A percentile compares a stretch with the other conserved stretches of the same genome.
Conservation (phyloP, 2,797 vertebrate species). For the Streptopelia turtur region DNA sequence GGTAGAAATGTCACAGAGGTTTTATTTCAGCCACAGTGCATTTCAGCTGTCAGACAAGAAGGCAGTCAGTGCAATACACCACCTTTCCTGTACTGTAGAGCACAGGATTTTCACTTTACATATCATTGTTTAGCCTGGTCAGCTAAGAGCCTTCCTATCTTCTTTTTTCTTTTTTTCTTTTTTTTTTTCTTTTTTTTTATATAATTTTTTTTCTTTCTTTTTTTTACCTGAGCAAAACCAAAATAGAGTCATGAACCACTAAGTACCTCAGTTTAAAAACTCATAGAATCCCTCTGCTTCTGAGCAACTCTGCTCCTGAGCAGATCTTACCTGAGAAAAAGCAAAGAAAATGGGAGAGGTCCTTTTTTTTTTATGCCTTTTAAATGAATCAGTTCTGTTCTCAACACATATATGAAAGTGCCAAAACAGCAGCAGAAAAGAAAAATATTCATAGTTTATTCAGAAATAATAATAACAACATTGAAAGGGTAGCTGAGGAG, state of each 20-base stretch:
- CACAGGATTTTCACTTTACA: neutral
- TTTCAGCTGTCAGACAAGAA: fast-evolving
- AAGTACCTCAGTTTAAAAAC: neutral
- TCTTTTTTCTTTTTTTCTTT: neutral
- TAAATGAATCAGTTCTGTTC: neutral
- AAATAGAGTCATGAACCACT: neutral
- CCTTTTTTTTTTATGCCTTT: fast-evolving
- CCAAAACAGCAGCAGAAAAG: neutral
- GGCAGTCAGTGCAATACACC: neutral
- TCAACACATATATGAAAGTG: neutral
- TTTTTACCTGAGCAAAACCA: neutral
- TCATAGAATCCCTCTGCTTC: neutral
- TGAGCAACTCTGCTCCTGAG: neutral
- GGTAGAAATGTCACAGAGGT: neutral
- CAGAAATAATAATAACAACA: neutral
- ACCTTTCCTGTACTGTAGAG: fast-evolving
- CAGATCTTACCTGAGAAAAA: neutral
- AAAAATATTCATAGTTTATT: neutral
- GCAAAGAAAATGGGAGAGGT: neutral
- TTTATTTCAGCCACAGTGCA: fast-evolving
- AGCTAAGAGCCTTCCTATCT: neutral
- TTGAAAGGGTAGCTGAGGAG: neutral
- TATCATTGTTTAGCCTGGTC: neutral
- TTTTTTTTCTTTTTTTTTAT: neutral
- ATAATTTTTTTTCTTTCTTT: neutral